These are phyloP conservation scores for Theropithecus gelada DNA, from an alignment of 2,113 vertebrate species.

Conservation along the genomic window DNA sequence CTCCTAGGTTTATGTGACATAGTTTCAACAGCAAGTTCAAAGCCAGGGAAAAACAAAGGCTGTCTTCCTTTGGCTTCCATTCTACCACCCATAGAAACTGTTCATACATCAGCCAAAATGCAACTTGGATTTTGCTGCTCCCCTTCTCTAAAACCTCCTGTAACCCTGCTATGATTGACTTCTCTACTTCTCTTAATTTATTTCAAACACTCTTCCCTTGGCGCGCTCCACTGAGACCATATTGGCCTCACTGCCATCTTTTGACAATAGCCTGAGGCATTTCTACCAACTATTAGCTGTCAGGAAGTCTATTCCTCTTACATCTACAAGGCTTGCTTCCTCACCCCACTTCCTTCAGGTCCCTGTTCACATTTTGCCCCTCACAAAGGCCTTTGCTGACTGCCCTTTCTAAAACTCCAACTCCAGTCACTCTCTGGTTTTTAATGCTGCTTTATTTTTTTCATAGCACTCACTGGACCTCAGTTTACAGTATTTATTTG, in stretches of 20 bases:
- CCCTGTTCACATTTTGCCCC: neutral
- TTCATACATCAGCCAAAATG: neutral
- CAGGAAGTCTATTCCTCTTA: neutral
- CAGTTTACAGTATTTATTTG: neutral
- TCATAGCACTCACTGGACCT: neutral
- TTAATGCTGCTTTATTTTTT: neutral
- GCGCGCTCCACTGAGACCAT: neutral
- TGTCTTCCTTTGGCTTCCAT: neutral
- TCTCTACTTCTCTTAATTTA: neutral
- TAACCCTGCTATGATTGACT: neutral
- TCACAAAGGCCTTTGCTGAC: neutral
- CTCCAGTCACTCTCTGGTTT: neutral
- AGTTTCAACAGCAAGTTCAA: neutral
- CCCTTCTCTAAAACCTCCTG: neutral
- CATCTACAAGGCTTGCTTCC: neutral
- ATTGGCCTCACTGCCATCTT: neutral
- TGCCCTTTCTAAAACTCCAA: neutral
- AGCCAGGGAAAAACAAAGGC: neutral
- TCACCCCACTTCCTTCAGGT: neutral
- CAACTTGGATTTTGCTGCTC: neutral
- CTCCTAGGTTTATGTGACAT: neutral
- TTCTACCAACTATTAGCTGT: neutral
- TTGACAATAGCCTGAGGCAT: neutral
- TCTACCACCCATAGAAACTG: neutral
- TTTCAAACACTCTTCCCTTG: neutral